These are phyloP conservation scores for Cyclura pinguis DNA, from an alignment of 2,797 vertebrate genomes.

Conservation along the genomic window DNA sequence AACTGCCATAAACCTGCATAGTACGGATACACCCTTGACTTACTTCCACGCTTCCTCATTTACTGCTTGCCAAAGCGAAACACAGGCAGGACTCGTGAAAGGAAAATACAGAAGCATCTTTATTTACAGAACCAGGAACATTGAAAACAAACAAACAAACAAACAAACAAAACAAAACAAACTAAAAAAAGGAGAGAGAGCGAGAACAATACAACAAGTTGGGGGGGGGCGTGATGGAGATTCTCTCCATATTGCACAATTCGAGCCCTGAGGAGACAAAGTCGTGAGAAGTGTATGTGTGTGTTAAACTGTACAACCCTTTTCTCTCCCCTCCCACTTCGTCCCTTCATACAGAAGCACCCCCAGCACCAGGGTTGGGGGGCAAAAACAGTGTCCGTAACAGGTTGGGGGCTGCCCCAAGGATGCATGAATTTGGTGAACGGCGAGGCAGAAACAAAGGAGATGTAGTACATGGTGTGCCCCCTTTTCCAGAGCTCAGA, in stretches of 20 bases:
- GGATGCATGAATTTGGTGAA: no score
- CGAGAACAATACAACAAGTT: not conserved
- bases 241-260: constrained; percentile 73
- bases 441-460: no score
- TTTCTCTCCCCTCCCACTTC: not conserved
- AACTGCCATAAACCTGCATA: not conserved
- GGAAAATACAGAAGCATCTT: constrained; percentile 76
- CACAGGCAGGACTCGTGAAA: not conserved
- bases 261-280: constrained; percentile 5
- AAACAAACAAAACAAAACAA: not conserved
- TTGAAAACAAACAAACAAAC: constrained; percentile 15
- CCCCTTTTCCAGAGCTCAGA: not conserved
- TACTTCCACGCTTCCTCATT: not conserved
- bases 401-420: no score
- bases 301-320: not conserved
- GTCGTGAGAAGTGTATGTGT: not conserved
- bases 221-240: not conserved
- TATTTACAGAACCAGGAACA: constrained; percentile 76
- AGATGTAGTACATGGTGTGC: no score
- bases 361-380: not conserved
- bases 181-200: not conserved
- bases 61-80: not conserved
- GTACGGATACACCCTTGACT: not conserved
- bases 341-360: not conserved
- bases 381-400: not conserved